Percentiles rank a stretch among this genome's conserved stretches.
Conservation (phyloP, 2,888 invertebrate species). For the Morpho helenor region DNA sequence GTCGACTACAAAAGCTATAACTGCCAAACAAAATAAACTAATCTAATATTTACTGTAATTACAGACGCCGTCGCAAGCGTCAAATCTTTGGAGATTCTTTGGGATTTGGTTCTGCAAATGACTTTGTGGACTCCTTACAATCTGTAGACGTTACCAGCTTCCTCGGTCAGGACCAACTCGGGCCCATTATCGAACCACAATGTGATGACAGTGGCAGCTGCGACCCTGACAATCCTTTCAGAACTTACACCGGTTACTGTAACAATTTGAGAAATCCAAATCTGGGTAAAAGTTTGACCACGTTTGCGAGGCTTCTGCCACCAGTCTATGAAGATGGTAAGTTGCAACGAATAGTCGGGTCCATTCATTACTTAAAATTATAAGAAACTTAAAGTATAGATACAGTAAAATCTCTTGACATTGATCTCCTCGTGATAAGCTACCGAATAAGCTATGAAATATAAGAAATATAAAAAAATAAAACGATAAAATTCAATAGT, state of each 20-base stretch:
- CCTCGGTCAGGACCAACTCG: conserved; percentile 79
- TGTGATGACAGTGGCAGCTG: conserved; percentile 87
- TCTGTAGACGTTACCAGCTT: conserved; percentile 88
- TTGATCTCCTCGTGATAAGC: too few species aligned
- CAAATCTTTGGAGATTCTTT: conserved; percentile 83
- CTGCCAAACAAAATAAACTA: background rate
- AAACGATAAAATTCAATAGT: too few species aligned
- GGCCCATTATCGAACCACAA: conserved; percentile 82
- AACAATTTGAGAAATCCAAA: conserved; percentile 91
- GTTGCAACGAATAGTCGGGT: conserved; percentile 22
- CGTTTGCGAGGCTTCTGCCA: conserved; percentile 90
- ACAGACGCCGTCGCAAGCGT: conserved; percentile 82
- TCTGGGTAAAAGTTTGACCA: conserved; percentile 90
- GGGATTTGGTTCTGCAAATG: conserved; percentile 74
- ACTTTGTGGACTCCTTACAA: conserved; percentile 87
- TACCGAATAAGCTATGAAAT: too few species aligned
- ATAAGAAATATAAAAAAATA: too few species aligned
- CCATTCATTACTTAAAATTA: too few species aligned
- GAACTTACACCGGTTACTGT: conserved; percentile 90
- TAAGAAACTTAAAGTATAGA: too few species aligned
- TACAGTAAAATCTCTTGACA: too few species aligned
- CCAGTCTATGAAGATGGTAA: conserved; percentile 93
- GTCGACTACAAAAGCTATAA: background rate
- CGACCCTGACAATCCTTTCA: conserved; percentile 84
- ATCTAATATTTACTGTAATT: conserved; percentile 17